Percentiles rank a stretch among this genome's conserved stretches.
phyloP scores from a whole-genome alignment of 2,797 vertebrate species.

The Cephalopachus bancanus region DNA sequence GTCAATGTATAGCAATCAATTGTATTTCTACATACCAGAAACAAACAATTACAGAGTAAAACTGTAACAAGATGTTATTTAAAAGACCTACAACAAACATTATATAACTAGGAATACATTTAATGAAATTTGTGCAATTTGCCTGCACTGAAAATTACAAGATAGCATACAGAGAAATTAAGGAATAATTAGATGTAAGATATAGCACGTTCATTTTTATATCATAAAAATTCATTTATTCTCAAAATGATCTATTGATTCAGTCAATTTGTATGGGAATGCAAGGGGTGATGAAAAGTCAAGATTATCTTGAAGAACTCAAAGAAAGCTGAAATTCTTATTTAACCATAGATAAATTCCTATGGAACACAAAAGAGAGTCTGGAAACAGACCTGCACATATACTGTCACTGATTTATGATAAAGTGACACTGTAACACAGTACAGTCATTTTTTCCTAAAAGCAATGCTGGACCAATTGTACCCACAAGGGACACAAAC shows the following conservation, averaged over 20 bases:
- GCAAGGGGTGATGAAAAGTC: background rate
- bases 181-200: background rate
- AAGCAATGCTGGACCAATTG: background rate
- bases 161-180: background rate
- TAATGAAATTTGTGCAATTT: background rate
- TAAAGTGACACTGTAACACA: background rate
- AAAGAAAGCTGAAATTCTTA: background rate
- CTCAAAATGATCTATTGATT: background rate
- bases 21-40: background rate
- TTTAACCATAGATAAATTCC: background rate
- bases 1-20: background rate
- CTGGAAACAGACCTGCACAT: background rate
- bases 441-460: background rate
- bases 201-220: background rate
- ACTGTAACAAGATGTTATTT: background rate
- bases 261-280: background rate
- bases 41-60: background rate
- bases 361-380: background rate
- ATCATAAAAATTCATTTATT: conserved; percentile 39
- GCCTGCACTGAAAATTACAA: conserved; percentile 19
- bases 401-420: background rate
- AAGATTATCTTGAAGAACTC: background rate
- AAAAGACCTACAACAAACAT: conserved; percentile 5
- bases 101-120: background rate
- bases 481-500: background rate